A percentile compares a stretch with the other conserved stretches of the same genome.
Evolutionary conservation across 2,113 vertebrate species (phyloP).

Genomic region (Phocoena phocoena): DNA sequence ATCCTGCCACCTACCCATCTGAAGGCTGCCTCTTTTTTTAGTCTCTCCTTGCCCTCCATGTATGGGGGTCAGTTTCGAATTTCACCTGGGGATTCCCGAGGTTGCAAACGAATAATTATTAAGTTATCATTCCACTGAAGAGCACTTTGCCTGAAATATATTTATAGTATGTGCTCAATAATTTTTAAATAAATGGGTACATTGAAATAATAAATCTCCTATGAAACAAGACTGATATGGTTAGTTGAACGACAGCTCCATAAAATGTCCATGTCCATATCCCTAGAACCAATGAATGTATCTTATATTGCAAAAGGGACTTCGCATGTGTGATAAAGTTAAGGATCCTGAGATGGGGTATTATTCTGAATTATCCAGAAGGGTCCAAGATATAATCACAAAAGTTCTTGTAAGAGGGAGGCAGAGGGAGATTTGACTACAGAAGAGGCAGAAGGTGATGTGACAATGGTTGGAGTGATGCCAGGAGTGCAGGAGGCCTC

Average conservation of each 20-base stretch:
- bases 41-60: not conserved
- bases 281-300: not conserved
- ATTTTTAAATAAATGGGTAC: not conserved
- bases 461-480: not conserved
- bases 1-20: not conserved
- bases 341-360: not conserved
- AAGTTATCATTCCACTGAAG: not conserved
- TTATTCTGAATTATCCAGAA: not conserved
- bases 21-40: not conserved
- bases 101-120: not conserved
- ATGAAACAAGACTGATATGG: not conserved
- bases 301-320: not conserved
- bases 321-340: not conserved
- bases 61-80: not conserved
- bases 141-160: not conserved
- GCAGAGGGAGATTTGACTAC: not conserved
- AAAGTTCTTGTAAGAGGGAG: not conserved
- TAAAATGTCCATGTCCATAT: not conserved
- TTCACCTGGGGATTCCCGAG: not conserved
- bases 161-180: not conserved
- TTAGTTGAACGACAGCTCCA: not conserved
- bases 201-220: not conserved
- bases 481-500: not conserved
- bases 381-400: not conserved
- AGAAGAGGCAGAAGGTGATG: not conserved